A percentile compares a stretch with the other conserved stretches of the same genome.
phyloP scores from a whole-genome alignment of 2,888 invertebrate species.

The Crioceris asparagi region DNA sequence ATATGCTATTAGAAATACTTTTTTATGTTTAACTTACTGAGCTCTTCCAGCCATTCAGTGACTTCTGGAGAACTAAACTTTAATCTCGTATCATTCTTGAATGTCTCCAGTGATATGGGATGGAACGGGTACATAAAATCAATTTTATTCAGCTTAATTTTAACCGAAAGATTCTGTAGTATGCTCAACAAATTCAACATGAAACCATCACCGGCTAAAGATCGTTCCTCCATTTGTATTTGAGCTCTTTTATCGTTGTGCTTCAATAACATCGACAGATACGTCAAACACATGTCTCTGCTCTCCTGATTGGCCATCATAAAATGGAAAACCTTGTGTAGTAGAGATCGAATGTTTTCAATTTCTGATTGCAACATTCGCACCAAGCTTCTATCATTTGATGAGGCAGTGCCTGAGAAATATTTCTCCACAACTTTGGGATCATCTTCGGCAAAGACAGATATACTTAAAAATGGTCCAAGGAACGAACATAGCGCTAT shows the following conservation, averaged over 20 bases:
- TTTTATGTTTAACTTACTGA: slow-evolving; percentile 54
- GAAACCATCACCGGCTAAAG: slow-evolving; percentile 87
- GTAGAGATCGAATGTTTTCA: slow-evolving; percentile 61
- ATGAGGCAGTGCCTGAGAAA: slow-evolving; percentile 45
- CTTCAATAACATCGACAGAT: slow-evolving; percentile 65
- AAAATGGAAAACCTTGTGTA: slow-evolving; percentile 75
- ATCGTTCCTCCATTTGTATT: slow-evolving; percentile 78
- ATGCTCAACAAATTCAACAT: slow-evolving; percentile 90
- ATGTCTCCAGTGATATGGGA: slow-evolving; percentile 59
- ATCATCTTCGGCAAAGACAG: slow-evolving; percentile 89
- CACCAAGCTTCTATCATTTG: slow-evolving; percentile 54
- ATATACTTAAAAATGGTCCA: slow-evolving; percentile 85
- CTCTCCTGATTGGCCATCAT: slow-evolving; percentile 73
- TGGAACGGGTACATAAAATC: slow-evolving; percentile 85
- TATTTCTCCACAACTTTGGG: slow-evolving; percentile 44
- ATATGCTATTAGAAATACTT: no score
- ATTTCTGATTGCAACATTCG: slow-evolving; percentile 68
- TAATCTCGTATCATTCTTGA: slow-evolving; percentile 69
- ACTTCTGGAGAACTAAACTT: slow-evolving; percentile 75
- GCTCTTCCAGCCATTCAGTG: slow-evolving; percentile 57
- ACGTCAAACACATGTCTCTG: slow-evolving; percentile 67
- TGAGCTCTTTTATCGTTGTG: slow-evolving; percentile 76
- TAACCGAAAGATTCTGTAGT: slow-evolving; percentile 79
- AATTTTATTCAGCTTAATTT: slow-evolving; percentile 83
- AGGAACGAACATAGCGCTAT: slow-evolving; percentile 75